These are phyloP conservation scores for Anolis apletophallus DNA, from an alignment of 2,797 vertebrate species.

Conservation along the genomic window DNA sequence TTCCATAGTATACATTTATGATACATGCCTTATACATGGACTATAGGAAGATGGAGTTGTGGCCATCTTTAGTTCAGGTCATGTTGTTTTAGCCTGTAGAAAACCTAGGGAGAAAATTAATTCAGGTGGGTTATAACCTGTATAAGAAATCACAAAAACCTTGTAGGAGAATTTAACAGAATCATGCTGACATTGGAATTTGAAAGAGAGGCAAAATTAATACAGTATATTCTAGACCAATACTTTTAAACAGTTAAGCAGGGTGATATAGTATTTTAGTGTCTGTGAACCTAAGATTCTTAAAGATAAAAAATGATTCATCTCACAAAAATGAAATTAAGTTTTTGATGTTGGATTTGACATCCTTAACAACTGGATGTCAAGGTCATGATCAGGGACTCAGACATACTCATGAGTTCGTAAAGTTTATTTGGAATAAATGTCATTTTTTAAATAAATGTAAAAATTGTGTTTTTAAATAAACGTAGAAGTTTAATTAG, in stretches of 20 bases:
- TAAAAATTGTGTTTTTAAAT: too few species aligned
- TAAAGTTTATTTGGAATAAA: too few species aligned
- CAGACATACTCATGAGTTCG: too few species aligned
- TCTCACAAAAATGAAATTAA: constrained; percentile 37
- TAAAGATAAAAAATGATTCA: constrained; percentile 55
- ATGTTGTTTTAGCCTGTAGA: constrained; percentile 54
- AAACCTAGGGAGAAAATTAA: constrained; percentile 51
- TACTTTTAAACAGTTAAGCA: constrained; percentile 54
- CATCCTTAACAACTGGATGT: too few species aligned
- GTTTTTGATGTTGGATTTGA: too few species aligned
- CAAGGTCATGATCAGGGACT: too few species aligned
- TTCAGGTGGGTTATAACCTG: constrained; percentile 57
- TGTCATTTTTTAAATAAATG: too few species aligned
- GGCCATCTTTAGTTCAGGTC: constrained; percentile 36
- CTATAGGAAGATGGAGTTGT: not conserved
- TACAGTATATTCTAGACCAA: constrained; percentile 20
- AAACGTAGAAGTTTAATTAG: too few species aligned
- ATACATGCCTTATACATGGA: constrained; percentile 63
- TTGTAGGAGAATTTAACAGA: constrained; percentile 35
- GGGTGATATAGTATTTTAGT: constrained; percentile 55
- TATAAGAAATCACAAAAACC: constrained; percentile 59
- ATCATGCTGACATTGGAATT: constrained; percentile 51
- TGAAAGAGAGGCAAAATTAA: constrained; percentile 43
- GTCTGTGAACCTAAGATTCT: constrained; percentile 56
- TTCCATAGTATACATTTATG: constrained; percentile 62